Base-by-base conservation (phyloP, 1,140 invertebrate species). In the Drosophila mojavensis region DNA sequence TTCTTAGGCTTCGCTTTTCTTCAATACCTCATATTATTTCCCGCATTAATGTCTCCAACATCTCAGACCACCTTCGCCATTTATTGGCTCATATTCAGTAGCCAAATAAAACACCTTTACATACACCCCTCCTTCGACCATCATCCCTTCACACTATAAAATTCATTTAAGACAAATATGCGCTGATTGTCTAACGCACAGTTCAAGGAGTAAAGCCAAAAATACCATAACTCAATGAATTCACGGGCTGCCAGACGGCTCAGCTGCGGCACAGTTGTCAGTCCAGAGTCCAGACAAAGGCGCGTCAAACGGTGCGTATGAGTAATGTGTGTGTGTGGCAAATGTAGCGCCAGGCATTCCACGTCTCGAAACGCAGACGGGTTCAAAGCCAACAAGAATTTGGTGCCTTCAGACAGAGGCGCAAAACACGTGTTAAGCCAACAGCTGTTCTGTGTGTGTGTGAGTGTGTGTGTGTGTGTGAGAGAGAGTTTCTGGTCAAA, bases 221-320 rank as follows among this genome's bases (percentile, higher is more conserved):
- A 20, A 64, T 54, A 26, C 54, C 5, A 20, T 15, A 64, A 43
- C 20, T 33, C 36, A 43, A 47, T 30, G 62, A 65, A 56, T 24
- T 65, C 17, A n/a, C 20, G 41, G 43, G 7, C 11, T 0, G 36
- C 51, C 62, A 65, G 51, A 61, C 59, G 11, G n/a, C 24, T 17
- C 10, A 64, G 15, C 43, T 45, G 43, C 43, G n/a, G n/a, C 41
- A 15, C 41, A 43, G 13, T 4, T n/a, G 20, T 43, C 11, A 39
- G 36, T 0, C 11, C 17, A 56, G 41, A 30, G 61, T 66, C n/a
- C 69, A 72, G 69, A 72, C 76, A 43, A 71, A 58, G 58, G 17
- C 72, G 78, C 66, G 81, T 24, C 20, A 24, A 24, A 24, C 79
- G 53, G 26, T 71, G 79, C 81, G 81, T 85, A 88, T 88, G 83